Percentiles rank a stretch among this genome's conserved stretches.
These are phyloP conservation scores for Phoeniculus purpureus DNA, from an alignment of 2,797 vertebrate genomes.

Conservation along the genomic window DNA sequence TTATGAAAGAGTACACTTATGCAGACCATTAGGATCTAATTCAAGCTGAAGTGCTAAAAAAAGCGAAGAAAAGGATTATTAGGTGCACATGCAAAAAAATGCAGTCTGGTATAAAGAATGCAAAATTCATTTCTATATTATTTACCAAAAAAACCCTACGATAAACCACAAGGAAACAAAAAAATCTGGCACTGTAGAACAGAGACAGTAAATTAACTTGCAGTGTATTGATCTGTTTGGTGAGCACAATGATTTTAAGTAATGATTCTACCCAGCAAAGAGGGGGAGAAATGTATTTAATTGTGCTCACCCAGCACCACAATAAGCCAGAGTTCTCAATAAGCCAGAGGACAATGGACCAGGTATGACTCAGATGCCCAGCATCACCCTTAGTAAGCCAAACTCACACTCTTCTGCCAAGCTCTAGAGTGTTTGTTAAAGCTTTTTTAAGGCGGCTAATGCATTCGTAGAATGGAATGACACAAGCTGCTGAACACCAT, in stretches of 20 bases:
- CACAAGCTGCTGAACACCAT: neutral
- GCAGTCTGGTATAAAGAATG: neutral
- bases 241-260: neutral
- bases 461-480: neutral
- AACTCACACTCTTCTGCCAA: neutral
- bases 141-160: neutral
- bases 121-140: neutral
- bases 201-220: neutral
- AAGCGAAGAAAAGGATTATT: neutral
- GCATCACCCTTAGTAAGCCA: neutral
- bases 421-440: neutral
- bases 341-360: neutral
- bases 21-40: neutral
- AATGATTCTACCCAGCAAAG: neutral
- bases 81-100: neutral
- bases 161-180: too few species aligned
- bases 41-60: neutral
- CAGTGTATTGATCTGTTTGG: neutral
- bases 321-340: neutral
- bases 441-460: neutral
- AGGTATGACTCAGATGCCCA: neutral
- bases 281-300: neutral
- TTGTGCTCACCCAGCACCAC: neutral
- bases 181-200: neutral
- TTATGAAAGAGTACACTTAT: rapidly evolving